These are phyloP conservation scores for Drosophila nannoptera DNA, from an alignment of 1,140 invertebrate genomes.

Conservation along the genomic window DNA sequence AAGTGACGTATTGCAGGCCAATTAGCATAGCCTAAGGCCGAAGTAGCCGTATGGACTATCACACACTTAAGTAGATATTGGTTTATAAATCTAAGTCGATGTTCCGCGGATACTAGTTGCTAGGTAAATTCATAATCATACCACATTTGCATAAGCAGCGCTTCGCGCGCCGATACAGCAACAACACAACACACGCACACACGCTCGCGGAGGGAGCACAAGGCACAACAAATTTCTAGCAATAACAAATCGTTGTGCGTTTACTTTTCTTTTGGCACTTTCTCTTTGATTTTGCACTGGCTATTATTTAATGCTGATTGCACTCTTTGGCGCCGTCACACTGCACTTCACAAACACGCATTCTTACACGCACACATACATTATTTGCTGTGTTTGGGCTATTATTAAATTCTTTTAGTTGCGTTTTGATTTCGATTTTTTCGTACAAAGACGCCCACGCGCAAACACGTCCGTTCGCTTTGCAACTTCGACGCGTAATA, in stretches of 20 bases:
- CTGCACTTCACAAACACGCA: slow-evolving; percentile 20
- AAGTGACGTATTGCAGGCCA: slow-evolving; percentile 42
- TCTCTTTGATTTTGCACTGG: slow-evolving; percentile 35
- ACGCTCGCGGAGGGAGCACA: background rate
- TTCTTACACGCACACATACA: slow-evolving; percentile 30
- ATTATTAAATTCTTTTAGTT: slow-evolving; percentile 58
- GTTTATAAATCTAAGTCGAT: slow-evolving; percentile 4
- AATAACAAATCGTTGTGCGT: slow-evolving; percentile 31
- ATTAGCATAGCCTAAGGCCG: slow-evolving; percentile 28
- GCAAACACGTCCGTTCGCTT: slow-evolving; percentile 38
- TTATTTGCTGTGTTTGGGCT: slow-evolving; percentile 24
- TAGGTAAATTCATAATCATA: slow-evolving; percentile 49
- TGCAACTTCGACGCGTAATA: slow-evolving; percentile 40
- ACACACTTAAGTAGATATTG: background rate
- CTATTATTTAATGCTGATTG: slow-evolving; percentile 31
- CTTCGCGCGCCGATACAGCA: slow-evolving; percentile 38
- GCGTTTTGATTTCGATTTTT: slow-evolving; percentile 65
- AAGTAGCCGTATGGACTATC: background rate
- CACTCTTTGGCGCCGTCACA: slow-evolving; percentile 20
- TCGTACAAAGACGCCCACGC: slow-evolving; percentile 37
- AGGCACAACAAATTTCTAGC: slow-evolving; percentile 28
- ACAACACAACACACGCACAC: slow-evolving; percentile 16
- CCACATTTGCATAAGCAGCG: slow-evolving; percentile 72
- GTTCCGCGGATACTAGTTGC: slow-evolving; percentile 33
- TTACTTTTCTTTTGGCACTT: slow-evolving; percentile 43